Conservation (phyloP, 2,797 vertebrate species). For the Nasua narica region DNA sequence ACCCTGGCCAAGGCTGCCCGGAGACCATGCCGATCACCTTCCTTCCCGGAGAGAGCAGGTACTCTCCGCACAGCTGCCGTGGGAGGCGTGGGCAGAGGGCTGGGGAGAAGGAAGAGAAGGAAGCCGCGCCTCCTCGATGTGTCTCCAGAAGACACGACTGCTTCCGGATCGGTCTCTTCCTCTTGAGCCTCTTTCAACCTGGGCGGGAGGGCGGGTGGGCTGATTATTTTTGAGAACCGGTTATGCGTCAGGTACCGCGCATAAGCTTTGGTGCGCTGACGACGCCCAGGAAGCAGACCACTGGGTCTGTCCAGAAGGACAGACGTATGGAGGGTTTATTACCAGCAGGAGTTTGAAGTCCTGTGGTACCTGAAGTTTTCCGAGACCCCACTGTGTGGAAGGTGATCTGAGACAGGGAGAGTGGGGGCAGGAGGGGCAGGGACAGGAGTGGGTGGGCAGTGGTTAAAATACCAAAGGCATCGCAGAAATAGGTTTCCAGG, state of each 20-base stretch:
- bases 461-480: background rate
- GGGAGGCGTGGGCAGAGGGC: rapidly evolving
- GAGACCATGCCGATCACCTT: constrained; percentile 92
- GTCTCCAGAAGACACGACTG: rapidly evolving
- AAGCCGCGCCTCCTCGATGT: rapidly evolving
- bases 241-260: rapidly evolving
- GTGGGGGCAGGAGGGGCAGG: too few relatives aligned
- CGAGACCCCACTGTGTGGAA: background rate
- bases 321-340: rapidly evolving
- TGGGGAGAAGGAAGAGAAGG: background rate
- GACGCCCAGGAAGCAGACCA: rapidly evolving
- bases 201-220: background rate
- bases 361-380: background rate
- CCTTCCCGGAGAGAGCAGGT: constrained; percentile 96
- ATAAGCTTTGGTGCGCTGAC: background rate
- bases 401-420: background rate
- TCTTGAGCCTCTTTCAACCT: background rate
- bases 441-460: rapidly evolving
- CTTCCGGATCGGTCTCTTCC: rapidly evolving
- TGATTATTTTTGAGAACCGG: background rate
- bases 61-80: background rate
- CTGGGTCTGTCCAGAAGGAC: background rate
- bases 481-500: rapidly evolving
- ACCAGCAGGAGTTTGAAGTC: background rate
- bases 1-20: constrained; percentile 94